Conservation (phyloP, 2,113 vertebrate species). For the Solenodon paradoxus region DNA sequence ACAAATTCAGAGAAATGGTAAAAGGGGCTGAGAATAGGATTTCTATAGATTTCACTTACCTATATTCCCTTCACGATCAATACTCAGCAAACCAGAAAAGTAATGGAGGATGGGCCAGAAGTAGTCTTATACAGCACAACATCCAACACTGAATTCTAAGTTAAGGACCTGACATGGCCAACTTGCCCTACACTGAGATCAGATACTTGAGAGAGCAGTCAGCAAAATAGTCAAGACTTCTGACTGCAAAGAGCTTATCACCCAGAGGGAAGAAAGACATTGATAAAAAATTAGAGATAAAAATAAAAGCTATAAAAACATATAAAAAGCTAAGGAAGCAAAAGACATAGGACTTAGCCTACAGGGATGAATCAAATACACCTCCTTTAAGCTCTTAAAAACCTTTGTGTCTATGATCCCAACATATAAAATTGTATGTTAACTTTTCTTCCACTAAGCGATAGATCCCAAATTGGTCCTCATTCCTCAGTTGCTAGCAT, state of each 20-base stretch:
- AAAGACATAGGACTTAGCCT: background rate
- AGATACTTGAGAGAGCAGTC: background rate
- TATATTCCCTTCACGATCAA: background rate
- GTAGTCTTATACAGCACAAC: background rate
- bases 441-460: background rate
- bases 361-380: background rate
- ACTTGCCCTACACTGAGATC: background rate
- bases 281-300: background rate
- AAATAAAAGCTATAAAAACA: constrained; percentile 1
- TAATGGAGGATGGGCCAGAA: background rate
- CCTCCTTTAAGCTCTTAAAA: background rate
- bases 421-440: background rate
- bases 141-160: background rate
- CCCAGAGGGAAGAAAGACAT: background rate
- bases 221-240: background rate
- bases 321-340: background rate
- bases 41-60: background rate
- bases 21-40: background rate
- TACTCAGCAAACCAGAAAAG: background rate
- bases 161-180: background rate
- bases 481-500: background rate
- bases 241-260: background rate
- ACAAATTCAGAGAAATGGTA: background rate
- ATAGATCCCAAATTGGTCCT: background rate
- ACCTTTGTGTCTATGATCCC: background rate